Base-by-base conservation (phyloP, 2,113 vertebrate species). In the Sceloporus undulatus region DNA sequence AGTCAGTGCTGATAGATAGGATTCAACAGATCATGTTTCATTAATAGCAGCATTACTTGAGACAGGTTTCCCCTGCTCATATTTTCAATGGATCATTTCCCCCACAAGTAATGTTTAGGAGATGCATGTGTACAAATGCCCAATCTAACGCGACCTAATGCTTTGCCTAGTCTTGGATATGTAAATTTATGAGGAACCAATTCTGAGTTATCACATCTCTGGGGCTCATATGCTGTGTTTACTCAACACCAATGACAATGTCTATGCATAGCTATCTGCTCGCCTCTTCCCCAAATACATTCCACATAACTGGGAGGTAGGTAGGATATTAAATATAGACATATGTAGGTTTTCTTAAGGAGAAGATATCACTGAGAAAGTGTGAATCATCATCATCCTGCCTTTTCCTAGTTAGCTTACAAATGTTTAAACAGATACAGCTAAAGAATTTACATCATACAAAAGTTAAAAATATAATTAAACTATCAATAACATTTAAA, bases 11-110 rank as follows among this genome's bases (percentile, higher is more conserved):
- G 65, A 79, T 70, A 48, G 38, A 48, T 42, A 59, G 56, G 29
- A 79, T 86, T 70, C 29, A 70, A 86, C 5, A 71, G 9, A 85
- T 56, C 27, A 34, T 54, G 29, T 84, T 73, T 84, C 25, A 83
- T 70, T 84, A 34, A 73, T 34, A 40, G 66, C 18, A 34, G 4
- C 42, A 73, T 73, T 73, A 54, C 38, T 29, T 10, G 40, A 52
- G 40, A 48, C 25, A 70, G 48, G 48, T 23, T n/a, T 68, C 10
- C 65, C 40, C 25, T 52, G 7, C 19, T 66, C 40, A n/a, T 6
- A 4, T 29, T 85, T 42, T 42, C 54, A 66, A 42, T 76, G 29
- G n/a, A 68, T 23, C 2, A 38, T 34, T 86, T 78, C 23, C 9
- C 40, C 27, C 42, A 9, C 1, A 62, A 62, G 59, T 62, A 62